Evolutionary conservation across 2,797 vertebrate species (phyloP).

Genomic region (Loris lydekkerianus): DNA sequence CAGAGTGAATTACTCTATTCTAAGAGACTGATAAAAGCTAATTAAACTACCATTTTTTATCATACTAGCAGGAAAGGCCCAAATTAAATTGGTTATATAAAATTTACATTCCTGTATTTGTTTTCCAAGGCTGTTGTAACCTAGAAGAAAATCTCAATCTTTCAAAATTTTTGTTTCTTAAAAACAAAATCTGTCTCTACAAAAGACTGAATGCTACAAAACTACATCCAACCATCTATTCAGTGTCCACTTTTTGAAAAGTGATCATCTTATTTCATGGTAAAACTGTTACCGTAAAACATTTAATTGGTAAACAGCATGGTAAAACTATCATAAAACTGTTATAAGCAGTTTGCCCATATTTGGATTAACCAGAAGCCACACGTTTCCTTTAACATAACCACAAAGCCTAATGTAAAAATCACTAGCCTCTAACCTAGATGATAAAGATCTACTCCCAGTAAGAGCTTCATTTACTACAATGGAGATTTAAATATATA

Average conservation of each 20-base stretch:
- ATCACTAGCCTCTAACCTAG: not conserved
- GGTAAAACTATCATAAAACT: not conserved
- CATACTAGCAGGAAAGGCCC: not conserved
- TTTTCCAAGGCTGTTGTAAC: not conserved
- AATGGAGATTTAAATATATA: not conserved
- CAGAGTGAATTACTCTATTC: not conserved
- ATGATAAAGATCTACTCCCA: not conserved
- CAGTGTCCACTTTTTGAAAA: conserved; percentile 10
- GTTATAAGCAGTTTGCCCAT: conserved; percentile 1
- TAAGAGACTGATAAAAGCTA: not conserved
- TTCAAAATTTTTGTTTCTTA: not conserved
- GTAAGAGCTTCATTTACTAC: not conserved
- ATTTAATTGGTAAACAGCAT: conserved; percentile 1
- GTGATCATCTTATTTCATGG: not conserved
- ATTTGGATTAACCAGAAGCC: conserved; percentile 37
- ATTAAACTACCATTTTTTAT: not conserved
- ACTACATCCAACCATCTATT: not conserved
- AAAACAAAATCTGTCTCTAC: not conserved
- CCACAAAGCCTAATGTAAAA: conserved; percentile 41
- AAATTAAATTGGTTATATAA: not conserved
- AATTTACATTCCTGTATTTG: not conserved
- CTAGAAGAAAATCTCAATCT: not conserved
- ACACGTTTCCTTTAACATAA: conserved; percentile 36
- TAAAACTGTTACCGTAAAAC: conserved; percentile 1
- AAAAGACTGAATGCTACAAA: conserved; percentile 16